A percentile compares a stretch with the other conserved stretches of the same genome.
Evolutionary conservation across 2,888 invertebrate genomes (phyloP).

Genomic region (Aspidiotus destructor): DNA sequence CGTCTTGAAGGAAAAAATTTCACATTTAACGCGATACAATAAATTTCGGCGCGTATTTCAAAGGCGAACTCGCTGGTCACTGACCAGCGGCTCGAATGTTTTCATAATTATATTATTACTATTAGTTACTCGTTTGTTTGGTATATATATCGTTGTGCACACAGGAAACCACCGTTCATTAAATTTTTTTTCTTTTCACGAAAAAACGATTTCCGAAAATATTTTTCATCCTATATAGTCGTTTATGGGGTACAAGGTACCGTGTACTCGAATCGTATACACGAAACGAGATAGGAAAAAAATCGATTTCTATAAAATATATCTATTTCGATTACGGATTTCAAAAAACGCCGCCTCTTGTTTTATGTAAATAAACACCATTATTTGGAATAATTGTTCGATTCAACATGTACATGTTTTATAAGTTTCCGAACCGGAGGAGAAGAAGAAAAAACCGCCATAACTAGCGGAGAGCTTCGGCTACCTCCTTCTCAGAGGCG

Average conservation of each 20-base stretch:
- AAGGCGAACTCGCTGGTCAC: background rate
- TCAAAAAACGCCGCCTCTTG: slow-evolving; percentile 30
- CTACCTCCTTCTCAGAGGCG: slow-evolving; percentile 15
- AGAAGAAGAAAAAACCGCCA: slow-evolving; percentile 3
- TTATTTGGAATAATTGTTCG: slow-evolving; percentile 30
- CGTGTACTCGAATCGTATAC: background rate
- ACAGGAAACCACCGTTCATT: background rate
- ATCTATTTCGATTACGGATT: slow-evolving; percentile 17
- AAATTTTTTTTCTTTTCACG: background rate
- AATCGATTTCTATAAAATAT: slow-evolving; percentile 22
- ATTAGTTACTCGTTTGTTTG: slow-evolving; percentile 2
- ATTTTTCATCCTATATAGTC: background rate
- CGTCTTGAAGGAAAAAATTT: background rate
- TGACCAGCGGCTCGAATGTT: background rate
- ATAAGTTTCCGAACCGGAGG: background rate
- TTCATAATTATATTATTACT: slow-evolving; percentile 4
- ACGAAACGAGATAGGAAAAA: background rate
- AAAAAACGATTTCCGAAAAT: background rate
- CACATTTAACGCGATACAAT: background rate
- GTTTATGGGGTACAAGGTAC: background rate
- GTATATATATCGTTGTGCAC: background rate
- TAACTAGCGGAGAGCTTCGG: slow-evolving; percentile 9
- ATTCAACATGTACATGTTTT: slow-evolving; percentile 25
- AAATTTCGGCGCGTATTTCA: background rate
- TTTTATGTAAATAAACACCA: slow-evolving; percentile 31